Conservation (phyloP, 1,140 invertebrate genomes). For the Leptoteleia sp. region DNA sequence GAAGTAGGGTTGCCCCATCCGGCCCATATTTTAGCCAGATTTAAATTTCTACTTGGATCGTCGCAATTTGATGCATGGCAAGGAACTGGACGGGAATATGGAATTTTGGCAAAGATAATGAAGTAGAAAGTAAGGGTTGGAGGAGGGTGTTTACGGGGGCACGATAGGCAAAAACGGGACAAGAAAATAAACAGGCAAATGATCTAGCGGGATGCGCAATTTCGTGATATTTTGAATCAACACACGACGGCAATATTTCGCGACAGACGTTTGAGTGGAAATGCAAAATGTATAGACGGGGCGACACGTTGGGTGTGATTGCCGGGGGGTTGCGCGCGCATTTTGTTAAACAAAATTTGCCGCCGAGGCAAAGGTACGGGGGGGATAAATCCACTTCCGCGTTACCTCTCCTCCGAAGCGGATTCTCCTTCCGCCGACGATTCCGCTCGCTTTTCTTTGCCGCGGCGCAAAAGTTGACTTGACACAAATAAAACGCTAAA, state of each 20-base stretch:
- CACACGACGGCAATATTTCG: slow-evolving; percentile 60
- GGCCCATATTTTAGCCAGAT: no score
- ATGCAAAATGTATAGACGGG: slow-evolving; percentile 49
- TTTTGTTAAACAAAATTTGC: slow-evolving; percentile 62
- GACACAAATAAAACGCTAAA: no score
- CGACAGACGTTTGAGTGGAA: slow-evolving; percentile 56
- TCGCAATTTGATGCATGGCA: no score
- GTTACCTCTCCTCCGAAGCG: no score
- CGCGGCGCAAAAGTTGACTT: no score
- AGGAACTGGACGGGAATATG: no score
- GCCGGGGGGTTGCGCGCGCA: not conserved
- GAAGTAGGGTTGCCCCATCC: no score
- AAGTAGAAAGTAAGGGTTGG: no score
- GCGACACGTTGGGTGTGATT: not conserved
- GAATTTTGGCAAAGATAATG: slow-evolving; percentile 7
- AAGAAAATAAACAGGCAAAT: slow-evolving; percentile 59
- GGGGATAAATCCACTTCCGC: slow-evolving; percentile 56
- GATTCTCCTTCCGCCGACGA: no score
- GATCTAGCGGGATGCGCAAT: slow-evolving; percentile 43
- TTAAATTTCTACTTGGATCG: no score
- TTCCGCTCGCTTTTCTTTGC: no score
- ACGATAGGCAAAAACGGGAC: slow-evolving; percentile 40
- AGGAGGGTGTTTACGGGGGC: no score
- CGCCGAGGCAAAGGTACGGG: slow-evolving; percentile 35
- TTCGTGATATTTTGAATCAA: slow-evolving; percentile 62